Evolutionary conservation across 2,113 vertebrate species (phyloP).

Genomic region (Mustelus asterias): DNA sequence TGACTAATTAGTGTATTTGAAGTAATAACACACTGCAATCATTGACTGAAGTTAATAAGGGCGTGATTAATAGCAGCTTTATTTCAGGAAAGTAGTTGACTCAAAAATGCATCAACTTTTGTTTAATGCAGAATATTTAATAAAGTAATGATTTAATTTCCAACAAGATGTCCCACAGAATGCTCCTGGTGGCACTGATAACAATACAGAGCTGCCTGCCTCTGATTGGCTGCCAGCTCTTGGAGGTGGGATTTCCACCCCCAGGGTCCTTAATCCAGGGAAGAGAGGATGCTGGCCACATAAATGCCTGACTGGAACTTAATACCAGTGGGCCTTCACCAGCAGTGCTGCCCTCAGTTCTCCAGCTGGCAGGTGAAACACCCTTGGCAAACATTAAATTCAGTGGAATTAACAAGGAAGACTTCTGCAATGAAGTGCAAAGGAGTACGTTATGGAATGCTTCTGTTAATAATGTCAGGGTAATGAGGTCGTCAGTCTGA

Average conservation of each 20-base stretch:
- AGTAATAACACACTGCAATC: neutral
- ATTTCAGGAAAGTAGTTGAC: neutral
- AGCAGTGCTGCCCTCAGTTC: too few relatives aligned
- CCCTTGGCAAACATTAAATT: too few relatives aligned
- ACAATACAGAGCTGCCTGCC: too few relatives aligned
- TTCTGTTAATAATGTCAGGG: neutral
- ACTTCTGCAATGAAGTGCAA: neutral
- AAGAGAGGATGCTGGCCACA: too few relatives aligned
- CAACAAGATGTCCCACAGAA: neutral
- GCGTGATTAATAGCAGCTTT: neutral
- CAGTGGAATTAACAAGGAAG: neutral
- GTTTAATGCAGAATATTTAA: neutral
- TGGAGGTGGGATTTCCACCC: too few relatives aligned
- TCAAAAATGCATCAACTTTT: constrained; percentile 7
- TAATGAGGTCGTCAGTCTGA: neutral
- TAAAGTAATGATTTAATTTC: neutral
- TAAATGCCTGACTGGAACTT: too few relatives aligned
- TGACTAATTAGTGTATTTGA: neutral
- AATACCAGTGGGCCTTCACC: too few relatives aligned
- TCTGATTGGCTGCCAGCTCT: too few relatives aligned
- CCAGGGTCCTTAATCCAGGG: too few relatives aligned
- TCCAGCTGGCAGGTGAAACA: too few relatives aligned
- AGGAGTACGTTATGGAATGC: neutral
- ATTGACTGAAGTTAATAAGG: neutral
- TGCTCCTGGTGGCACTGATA: too few relatives aligned